A percentile compares a stretch with the other conserved stretches of the same genome.
Conservation (phyloP, 2,113 vertebrate species). For the Spheniscus mendiculus region DNA sequence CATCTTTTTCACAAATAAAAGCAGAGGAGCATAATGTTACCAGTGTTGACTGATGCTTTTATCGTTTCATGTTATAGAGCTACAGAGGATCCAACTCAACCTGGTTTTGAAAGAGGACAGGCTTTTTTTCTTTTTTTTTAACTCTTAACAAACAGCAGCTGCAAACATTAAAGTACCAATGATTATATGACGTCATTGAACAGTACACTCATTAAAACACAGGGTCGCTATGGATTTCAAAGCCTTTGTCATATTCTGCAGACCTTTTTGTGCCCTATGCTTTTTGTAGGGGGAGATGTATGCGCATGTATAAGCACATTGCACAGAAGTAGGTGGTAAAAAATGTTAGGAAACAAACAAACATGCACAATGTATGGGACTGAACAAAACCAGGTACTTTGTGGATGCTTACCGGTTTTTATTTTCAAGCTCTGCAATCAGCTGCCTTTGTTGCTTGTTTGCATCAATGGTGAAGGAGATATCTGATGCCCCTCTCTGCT, state of each 20-base stretch:
- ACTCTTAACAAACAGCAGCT: conserved; percentile 14
- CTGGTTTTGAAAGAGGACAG: neutral
- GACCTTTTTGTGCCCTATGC: neutral
- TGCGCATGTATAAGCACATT: neutral
- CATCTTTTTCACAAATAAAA: conserved; percentile 28
- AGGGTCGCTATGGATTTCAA: neutral
- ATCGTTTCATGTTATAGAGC: neutral
- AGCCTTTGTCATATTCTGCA: neutral
- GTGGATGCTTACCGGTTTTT: conserved; percentile 89
- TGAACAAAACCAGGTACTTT: neutral
- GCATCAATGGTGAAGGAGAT: conserved; percentile 93
- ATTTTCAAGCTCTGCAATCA: conserved; percentile 97
- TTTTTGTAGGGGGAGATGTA: neutral
- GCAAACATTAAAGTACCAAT: neutral
- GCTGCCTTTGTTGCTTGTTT: conserved; percentile 96
- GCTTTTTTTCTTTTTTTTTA: neutral
- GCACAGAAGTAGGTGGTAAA: neutral
- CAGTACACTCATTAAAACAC: neutral
- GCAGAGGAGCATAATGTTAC: neutral
- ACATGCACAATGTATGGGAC: neutral
- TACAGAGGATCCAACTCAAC: neutral
- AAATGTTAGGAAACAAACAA: neutral
- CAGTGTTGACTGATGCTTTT: conserved; percentile 21
- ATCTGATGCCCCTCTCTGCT: conserved; percentile 89
- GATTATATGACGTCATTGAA: neutral